Evolutionary conservation across 2,888 invertebrate species (phyloP).

Genomic region (Meliscaeva auricollis): DNA sequence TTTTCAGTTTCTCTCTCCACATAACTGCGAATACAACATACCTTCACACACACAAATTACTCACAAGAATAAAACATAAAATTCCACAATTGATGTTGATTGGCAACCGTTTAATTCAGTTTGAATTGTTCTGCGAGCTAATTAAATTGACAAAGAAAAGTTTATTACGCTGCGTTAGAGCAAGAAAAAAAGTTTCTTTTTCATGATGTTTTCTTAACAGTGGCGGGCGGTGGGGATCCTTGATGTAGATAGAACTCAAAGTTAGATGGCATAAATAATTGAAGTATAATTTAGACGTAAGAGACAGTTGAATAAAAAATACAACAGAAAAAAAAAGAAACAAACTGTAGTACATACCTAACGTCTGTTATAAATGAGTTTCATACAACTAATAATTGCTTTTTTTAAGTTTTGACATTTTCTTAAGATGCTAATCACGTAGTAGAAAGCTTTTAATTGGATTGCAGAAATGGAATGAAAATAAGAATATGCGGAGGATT

Average conservation of each 20-base stretch:
- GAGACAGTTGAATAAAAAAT: constrained; percentile 18
- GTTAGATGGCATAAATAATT: constrained; percentile 19
- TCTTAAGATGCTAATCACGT: constrained; percentile 11
- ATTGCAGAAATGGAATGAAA: neutral
- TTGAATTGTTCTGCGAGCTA: constrained; percentile 61
- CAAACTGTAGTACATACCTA: neutral
- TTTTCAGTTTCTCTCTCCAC: too few relatives aligned
- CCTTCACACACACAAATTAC: neutral
- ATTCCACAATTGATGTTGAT: constrained; percentile 66
- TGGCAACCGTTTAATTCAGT: constrained; percentile 66
- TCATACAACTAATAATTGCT: constrained; percentile 16
- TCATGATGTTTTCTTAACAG: constrained; percentile 9
- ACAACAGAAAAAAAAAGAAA: neutral
- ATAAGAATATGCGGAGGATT: neutral
- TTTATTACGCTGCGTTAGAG: constrained; percentile 44
- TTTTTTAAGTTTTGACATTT: constrained; percentile 4
- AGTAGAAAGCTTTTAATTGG: constrained; percentile 20
- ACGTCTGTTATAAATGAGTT: constrained; percentile 22
- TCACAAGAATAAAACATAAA: constrained; percentile 9
- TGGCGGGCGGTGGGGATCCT: neutral
- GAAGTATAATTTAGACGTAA: constrained; percentile 18
- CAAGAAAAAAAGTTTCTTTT: constrained; percentile 28
- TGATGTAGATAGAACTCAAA: constrained; percentile 1
- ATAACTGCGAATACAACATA: neutral
- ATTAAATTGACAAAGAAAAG: constrained; percentile 67